phyloP scores from a whole-genome alignment of 2,888 invertebrate genomes.

The Lycia hirtaria region DNA sequence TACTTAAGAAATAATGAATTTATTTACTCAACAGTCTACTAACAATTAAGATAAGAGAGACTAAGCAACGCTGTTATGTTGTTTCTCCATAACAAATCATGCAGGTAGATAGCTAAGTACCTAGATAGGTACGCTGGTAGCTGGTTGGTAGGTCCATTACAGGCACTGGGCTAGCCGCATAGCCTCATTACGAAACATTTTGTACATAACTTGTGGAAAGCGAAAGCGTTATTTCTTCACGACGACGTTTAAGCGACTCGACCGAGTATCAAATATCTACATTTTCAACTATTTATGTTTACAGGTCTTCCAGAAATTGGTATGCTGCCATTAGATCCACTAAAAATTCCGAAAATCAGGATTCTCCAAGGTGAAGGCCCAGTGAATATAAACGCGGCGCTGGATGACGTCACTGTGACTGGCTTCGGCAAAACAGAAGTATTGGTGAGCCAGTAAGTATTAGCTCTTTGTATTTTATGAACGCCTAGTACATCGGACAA shows the following conservation, averaged over 20 bases:
- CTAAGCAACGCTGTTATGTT: too few species aligned
- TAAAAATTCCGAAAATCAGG: conserved; percentile 87
- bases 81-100: neutral
- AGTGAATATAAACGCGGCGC: conserved; percentile 88
- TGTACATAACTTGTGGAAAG: conserved; percentile 81
- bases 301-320: conserved; percentile 84
- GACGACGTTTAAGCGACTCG: conserved; percentile 65
- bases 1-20: too few species aligned
- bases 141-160: conserved; percentile 58
- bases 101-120: neutral
- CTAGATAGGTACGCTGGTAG: conserved; percentile 4
- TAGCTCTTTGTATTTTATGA: conserved; percentile 47
- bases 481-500: conserved; percentile 65
- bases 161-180: conserved; percentile 69
- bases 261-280: conserved; percentile 46
- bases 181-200: conserved; percentile 80
- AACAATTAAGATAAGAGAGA: too few species aligned
- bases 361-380: conserved; percentile 89
- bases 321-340: conserved; percentile 88
- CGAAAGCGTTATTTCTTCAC: conserved; percentile 83
- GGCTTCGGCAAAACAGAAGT: conserved; percentile 88
- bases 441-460: conserved; percentile 86
- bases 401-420: conserved; percentile 87
- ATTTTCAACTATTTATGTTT: conserved; percentile 29
- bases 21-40: too few species aligned